Evolutionary conservation across 2,888 invertebrate species (phyloP).

Genomic region (Cheilosia grossa): DNA sequence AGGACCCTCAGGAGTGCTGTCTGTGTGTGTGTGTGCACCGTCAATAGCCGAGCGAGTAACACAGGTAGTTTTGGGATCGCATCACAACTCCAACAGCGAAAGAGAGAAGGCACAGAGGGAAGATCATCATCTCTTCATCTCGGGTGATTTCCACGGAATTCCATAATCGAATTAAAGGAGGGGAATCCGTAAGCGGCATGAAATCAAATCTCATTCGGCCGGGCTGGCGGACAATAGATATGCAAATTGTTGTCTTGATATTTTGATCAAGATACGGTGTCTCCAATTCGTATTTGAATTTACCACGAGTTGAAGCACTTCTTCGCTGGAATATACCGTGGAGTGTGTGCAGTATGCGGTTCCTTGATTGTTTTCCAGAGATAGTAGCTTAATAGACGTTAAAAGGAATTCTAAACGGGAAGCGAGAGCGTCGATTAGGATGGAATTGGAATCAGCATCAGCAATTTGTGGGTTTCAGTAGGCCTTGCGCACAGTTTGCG

Average conservation of each 20-base stretch:
- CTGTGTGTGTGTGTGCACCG: constrained; percentile 49
- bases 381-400: constrained; percentile 65
- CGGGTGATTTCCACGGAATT: constrained; percentile 62
- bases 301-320: constrained; percentile 36
- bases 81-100: constrained; percentile 8
- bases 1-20: constrained; percentile 28
- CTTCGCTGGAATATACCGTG: constrained; percentile 42
- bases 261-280: constrained; percentile 66
- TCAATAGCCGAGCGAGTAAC: constrained; percentile 59
- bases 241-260: constrained; percentile 70
- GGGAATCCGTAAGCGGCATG: constrained; percentile 36
- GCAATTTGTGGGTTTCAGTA: not conserved
- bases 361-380: constrained; percentile 55
- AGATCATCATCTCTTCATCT: constrained; percentile 56
- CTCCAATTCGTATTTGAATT: constrained; percentile 44
- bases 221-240: constrained; percentile 61
- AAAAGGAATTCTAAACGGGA: constrained; percentile 59
- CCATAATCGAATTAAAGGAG: constrained; percentile 69
- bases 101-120: constrained; percentile 27
- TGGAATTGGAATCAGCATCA: constrained; percentile 20
- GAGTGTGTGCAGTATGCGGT: constrained; percentile 20
- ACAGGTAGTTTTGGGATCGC: constrained; percentile 67
- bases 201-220: constrained; percentile 64
- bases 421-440: constrained; percentile 28
- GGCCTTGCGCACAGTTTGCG: not conserved